These are phyloP conservation scores for Caerostris darwini DNA, from an alignment of 1,140 invertebrate genomes.

Conservation along the genomic window DNA sequence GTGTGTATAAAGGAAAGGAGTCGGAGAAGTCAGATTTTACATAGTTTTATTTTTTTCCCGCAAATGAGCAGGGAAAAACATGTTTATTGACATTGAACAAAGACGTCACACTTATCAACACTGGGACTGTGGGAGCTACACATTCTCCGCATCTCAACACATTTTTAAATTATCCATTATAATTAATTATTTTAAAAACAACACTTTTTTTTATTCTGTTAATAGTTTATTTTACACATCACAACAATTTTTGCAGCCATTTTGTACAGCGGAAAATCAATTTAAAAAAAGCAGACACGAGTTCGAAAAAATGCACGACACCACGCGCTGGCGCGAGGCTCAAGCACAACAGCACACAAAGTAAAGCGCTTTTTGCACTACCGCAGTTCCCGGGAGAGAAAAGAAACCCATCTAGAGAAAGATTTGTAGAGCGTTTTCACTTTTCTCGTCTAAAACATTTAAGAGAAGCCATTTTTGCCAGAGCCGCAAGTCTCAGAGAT, in stretches of 20 bases:
- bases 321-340: slow-evolving; percentile 61
- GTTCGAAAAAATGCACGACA: slow-evolving; percentile 68
- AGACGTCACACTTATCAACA: slow-evolving; percentile 77
- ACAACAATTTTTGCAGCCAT: slow-evolving; percentile 71
- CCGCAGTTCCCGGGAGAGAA: too few species aligned
- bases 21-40: slow-evolving; percentile 63
- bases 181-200: slow-evolving; percentile 75
- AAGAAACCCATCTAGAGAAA: too few species aligned
- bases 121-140: slow-evolving; percentile 77
- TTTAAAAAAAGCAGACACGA: slow-evolving; percentile 63
- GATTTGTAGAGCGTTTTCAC: too few species aligned
- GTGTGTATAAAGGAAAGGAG: slow-evolving; percentile 38
- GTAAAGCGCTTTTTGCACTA: slow-evolving; percentile 13
- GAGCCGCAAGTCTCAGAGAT: too few species aligned
- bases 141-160: slow-evolving; percentile 73
- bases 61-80: slow-evolving; percentile 73
- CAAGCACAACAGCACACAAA: slow-evolving; percentile 57
- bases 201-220: slow-evolving; percentile 68
- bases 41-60: slow-evolving; percentile 74
- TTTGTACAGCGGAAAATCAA: slow-evolving; percentile 70
- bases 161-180: slow-evolving; percentile 76
- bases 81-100: slow-evolving; percentile 76
- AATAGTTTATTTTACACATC: slow-evolving; percentile 76
- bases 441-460: too few species aligned
- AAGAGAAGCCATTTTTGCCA: too few species aligned